These are phyloP conservation scores for Ceryle rudis DNA, from an alignment of 2,797 vertebrate species.

Conservation along the genomic window DNA sequence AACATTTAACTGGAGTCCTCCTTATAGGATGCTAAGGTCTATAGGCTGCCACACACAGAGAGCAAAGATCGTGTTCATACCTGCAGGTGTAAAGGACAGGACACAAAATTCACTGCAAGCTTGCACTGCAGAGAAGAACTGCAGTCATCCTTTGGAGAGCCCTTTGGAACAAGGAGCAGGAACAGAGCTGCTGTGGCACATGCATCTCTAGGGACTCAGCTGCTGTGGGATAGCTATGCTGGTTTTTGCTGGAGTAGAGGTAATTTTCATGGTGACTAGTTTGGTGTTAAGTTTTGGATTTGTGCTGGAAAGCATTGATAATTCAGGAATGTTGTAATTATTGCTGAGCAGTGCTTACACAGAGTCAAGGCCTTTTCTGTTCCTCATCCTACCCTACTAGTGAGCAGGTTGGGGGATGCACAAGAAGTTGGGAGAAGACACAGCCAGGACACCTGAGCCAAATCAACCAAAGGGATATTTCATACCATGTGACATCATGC, in stretches of 20 bases:
- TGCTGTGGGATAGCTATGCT: background rate
- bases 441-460: background rate
- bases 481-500: background rate
- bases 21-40: rapidly evolving
- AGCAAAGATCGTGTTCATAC: background rate
- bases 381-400: too few species aligned
- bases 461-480: background rate
- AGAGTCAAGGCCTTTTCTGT: too few species aligned
- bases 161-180: background rate
- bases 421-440: background rate
- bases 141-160: background rate
- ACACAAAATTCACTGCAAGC: background rate
- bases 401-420: too few species aligned
- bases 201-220: background rate
- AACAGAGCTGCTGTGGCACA: background rate
- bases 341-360: background rate
- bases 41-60: background rate
- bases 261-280: background rate
- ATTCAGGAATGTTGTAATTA: background rate
- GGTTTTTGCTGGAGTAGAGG: background rate
- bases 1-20: background rate
- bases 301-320: background rate
- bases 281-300: background rate
- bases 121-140: background rate
- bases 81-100: background rate